Base-by-base conservation (phyloP, 2,113 vertebrate genomes). In the Meleagris gallopavo region DNA sequence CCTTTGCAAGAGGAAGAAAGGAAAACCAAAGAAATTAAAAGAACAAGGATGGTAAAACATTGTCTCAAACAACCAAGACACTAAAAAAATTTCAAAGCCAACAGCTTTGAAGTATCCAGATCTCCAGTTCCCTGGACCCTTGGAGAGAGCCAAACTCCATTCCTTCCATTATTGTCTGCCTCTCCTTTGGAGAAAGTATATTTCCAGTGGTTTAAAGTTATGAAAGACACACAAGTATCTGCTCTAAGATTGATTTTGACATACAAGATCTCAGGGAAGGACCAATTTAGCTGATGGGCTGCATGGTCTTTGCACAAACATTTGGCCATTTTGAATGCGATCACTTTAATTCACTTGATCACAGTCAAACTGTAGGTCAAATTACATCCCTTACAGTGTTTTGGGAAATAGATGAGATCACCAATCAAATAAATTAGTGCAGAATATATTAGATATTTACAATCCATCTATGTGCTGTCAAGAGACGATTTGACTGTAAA, bases 51-150 rank as follows among this genome's bases (percentile, higher is more conserved):
- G 46, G 73, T 86, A 71, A 89, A 86, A 7, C 6, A 13, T 48
- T 73, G n/a, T 83, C 85, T 83, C 94, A 93, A 74, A 77, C 78
- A 12, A 81, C 75, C 34, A 80, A 73, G 41, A 34, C 48, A 67
- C 9, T 52, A 65, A 86, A 88, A 91, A 91, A 88, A 46, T 71
- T 29, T 69, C 36, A 82, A 89, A 91, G 29, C 60, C 69, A 81
- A 8, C 20, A 78, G 34, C 34, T 88, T 46, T 43, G 34, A 93
- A 36, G 9, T 34, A 84, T 40, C 60, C 65, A 80, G 62, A 50
- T 58, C 9, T 84, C n/a, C 3, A 0, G 32, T 86, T 91, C 67
- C 38, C 29, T 1, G 1, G 58, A 38, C 7, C 6, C 11, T 89
- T 80, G n/a, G 46, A 61, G 20, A 34, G 32, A 78, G 8, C 40